Evolutionary conservation across 2,888 invertebrate species (phyloP).

Genomic region (Agrenia bidenticulata): DNA sequence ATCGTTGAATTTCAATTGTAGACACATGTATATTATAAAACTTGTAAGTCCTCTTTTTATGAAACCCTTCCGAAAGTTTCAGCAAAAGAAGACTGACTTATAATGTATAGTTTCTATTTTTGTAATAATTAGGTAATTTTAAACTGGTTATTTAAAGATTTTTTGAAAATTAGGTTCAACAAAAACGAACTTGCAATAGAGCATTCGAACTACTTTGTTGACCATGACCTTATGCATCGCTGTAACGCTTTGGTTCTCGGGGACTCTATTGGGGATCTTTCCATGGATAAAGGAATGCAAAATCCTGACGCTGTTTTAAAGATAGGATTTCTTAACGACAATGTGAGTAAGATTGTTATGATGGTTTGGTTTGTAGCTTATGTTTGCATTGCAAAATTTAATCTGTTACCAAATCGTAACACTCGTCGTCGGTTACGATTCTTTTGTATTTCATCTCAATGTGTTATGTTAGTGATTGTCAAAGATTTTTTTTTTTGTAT

Average conservation of each 20-base stretch:
- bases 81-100: too few relatives aligned
- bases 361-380: not conserved
- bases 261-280: constrained; percentile 86
- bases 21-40: too few relatives aligned
- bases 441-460: too few relatives aligned
- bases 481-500: not conserved
- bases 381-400: too few relatives aligned
- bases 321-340: constrained; percentile 86
- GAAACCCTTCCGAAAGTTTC: too few relatives aligned
- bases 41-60: too few relatives aligned
- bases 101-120: too few relatives aligned
- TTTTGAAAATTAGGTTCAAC: constrained; percentile 7
- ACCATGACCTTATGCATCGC: constrained; percentile 59
- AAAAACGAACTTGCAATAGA: constrained; percentile 60
- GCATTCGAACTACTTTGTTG: constrained; percentile 39
- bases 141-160: too few relatives aligned
- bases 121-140: too few relatives aligned
- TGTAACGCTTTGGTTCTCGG: constrained; percentile 86
- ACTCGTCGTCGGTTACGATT: too few relatives aligned
- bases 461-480: not conserved
- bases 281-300: constrained; percentile 83
- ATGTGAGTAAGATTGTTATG: constrained; percentile 60
- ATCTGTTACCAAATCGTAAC: too few relatives aligned
- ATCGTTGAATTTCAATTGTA: too few relatives aligned
- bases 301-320: constrained; percentile 74